Evolutionary conservation across 2,113 vertebrate genomes (phyloP), one percentile per base, ranked within the genome.

Genomic region (Pongo abelii): DNA sequence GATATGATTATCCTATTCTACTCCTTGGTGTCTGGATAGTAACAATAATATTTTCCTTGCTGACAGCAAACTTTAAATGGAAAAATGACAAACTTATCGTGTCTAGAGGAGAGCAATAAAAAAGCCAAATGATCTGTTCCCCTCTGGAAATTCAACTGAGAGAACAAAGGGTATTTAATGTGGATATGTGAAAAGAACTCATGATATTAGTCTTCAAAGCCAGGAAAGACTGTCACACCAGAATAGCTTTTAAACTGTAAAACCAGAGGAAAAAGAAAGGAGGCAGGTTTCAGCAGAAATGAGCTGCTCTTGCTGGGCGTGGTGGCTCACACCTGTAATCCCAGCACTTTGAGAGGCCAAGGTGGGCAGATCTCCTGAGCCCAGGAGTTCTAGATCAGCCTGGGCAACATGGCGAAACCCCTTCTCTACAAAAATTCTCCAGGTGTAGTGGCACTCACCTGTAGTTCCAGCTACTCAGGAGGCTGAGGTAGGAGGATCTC

Each of bases 21-120:
- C 18, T 94, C 3, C 5, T 79, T 50, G 3, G 5, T 46, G 9
- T 64, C 52, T 80, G 55, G 30, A 83, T 46, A 84, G 2, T 5
- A 87, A 57, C 9, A 79, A 85, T 59, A 88, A 69, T 84, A 78
- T 52, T 96, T 93, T 55, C 17, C 25, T 67, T 57, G 78, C 40
- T 40, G 14, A 3, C 25, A 50, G 18, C 3, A 50, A 20, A 61
- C 1, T 78, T 90, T 79, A 50, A 52, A 27, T 85, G 27, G 14
- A 12, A 43, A 90, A 79, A 61, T 80, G 22, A 40, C 17, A 8
- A 43, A 46, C 30, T 84, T 48, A 95, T 32, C 18, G 4, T 72
- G 18, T 67, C 8, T 55, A 69, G 0, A 79, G 14, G 14, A 84
- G 25, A 57, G 6, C 12, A 84, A 48, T 22, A 32, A 72, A 72